phyloP scores from a whole-genome alignment of 1,140 invertebrate species.

The Papilio dardanus region DNA sequence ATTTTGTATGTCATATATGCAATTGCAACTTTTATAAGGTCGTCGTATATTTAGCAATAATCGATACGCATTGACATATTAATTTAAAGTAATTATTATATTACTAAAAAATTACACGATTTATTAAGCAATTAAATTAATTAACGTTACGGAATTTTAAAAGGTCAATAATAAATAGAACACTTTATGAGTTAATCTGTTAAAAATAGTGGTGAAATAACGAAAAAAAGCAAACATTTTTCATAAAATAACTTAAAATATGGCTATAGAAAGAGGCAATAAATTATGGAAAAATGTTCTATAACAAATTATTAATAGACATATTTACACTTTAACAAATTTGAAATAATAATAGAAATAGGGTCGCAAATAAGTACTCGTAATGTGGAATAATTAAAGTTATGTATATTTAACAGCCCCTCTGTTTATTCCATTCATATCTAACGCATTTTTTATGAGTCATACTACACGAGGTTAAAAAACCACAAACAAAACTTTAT shows the following conservation, averaged over 20 bases:
- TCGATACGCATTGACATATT: background rate
- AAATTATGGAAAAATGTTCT: too few species aligned
- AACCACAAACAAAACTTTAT: background rate
- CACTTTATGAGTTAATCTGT: background rate
- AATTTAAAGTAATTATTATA: background rate
- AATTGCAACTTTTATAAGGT: background rate
- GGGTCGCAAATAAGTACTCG: background rate
- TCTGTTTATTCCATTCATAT: background rate
- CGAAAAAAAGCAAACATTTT: background rate
- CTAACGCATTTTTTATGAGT: background rate
- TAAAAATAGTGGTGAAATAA: background rate
- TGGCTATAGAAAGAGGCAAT: too few species aligned
- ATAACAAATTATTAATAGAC: background rate
- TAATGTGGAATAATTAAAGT: background rate
- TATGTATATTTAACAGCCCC: background rate
- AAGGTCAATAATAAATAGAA: constrained; percentile 6
- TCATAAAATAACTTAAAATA: too few species aligned
- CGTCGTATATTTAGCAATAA: background rate
- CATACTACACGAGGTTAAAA: background rate
- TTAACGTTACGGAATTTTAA: background rate
- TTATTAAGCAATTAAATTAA: constrained; percentile 15
- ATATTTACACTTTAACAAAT: background rate
- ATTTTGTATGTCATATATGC: background rate
- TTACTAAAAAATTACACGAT: background rate
- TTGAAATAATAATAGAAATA: background rate